Evolutionary conservation across 2,797 vertebrate genomes (phyloP).

Genomic region (Xenentodon cancila): DNA sequence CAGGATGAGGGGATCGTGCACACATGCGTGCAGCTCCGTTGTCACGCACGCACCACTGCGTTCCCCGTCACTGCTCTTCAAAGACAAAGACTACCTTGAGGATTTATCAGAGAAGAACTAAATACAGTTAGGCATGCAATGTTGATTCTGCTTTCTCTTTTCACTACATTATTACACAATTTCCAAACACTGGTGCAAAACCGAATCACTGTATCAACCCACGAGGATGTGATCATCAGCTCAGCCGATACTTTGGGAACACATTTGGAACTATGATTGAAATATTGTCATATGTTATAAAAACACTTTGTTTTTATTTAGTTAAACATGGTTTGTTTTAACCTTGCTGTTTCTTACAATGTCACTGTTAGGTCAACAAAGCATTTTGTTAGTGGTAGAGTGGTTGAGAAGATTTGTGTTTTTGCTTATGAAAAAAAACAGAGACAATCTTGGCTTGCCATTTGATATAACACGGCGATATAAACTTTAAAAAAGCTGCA

Average conservation of each 20-base stretch:
- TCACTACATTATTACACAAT: conserved; percentile 58
- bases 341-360: too few relatives aligned
- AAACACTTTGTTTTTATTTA: too few relatives aligned
- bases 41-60: conserved; percentile 41
- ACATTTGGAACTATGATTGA: conserved; percentile 30
- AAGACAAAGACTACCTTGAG: conserved; percentile 44
- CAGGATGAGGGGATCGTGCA: conserved; percentile 51
- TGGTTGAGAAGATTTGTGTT: conserved; percentile 48
- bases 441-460: conserved; percentile 53
- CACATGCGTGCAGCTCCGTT: conserved; percentile 54
- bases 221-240: conserved; percentile 32
- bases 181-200: conserved; percentile 37
- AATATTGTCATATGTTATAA: conserved; percentile 18
- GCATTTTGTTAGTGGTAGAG: conserved; percentile 54
- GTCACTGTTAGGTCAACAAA: neutral
- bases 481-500: conserved; percentile 57
- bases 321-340: too few relatives aligned
- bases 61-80: conserved; percentile 63
- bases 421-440: conserved; percentile 40
- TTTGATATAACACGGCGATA: conserved; percentile 43
- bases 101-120: conserved; percentile 56
- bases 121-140: conserved; percentile 67
- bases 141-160: conserved; percentile 53
- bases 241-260: conserved; percentile 27
- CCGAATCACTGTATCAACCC: conserved; percentile 44